A percentile compares a stretch with the other conserved stretches of the same genome.
Conservation (phyloP, 2,113 vertebrate genomes). For the Coptodon rendalli region DNA sequence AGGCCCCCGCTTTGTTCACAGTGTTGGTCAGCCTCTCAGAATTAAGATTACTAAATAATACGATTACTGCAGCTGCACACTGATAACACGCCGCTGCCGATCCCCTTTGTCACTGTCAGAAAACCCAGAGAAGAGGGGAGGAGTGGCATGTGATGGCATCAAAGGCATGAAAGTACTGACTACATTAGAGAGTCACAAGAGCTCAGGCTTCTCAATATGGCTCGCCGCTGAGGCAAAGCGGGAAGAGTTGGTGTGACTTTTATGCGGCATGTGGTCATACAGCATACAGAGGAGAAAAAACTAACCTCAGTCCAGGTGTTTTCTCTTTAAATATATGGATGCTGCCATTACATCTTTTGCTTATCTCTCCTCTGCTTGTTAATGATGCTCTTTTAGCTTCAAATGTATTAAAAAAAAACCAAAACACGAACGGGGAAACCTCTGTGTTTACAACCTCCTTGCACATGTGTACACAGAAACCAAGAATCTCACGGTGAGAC, state of each 20-base stretch:
- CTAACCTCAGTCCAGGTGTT: neutral
- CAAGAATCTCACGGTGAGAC: neutral
- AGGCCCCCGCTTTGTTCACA: conserved; percentile 54
- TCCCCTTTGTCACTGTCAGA: conserved; percentile 51
- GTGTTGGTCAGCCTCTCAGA: conserved; percentile 63
- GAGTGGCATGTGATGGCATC: conserved; percentile 45
- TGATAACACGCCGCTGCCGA: conserved; percentile 58
- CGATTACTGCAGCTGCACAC: conserved; percentile 61
- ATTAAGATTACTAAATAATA: conserved; percentile 72
- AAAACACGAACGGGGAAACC: neutral
- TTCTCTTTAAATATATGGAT: neutral
- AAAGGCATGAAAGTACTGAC: conserved; percentile 33
- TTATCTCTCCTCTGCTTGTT: neutral
- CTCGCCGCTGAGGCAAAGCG: neutral
- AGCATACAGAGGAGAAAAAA: neutral
- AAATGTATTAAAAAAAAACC: neutral
- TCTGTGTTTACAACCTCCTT: neutral
- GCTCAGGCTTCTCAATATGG: conserved; percentile 4
- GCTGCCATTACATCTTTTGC: neutral
- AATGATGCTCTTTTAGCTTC: neutral
- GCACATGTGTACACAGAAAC: conserved; percentile 29
- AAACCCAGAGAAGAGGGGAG: conserved; percentile 19
- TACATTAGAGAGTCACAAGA: conserved; percentile 10
- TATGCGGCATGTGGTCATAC: neutral
- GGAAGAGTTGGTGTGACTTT: neutral